phyloP scores from a whole-genome alignment of 64 coral and sea anemone species.

The Dendronephthya gigantea region DNA sequence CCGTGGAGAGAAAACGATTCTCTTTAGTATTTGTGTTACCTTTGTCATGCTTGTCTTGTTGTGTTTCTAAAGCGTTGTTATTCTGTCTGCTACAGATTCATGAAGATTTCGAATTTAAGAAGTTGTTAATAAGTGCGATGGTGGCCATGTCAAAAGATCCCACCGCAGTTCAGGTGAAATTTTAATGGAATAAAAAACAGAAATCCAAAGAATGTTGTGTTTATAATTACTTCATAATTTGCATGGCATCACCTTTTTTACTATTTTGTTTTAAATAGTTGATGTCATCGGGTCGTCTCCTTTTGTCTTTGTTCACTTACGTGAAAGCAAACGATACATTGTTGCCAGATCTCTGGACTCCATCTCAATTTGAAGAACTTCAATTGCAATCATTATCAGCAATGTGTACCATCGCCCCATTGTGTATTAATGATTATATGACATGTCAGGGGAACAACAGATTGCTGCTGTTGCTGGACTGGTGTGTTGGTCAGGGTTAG shows the following conservation, averaged over 20 bases:
- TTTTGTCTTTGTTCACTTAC: conserved; percentile 74
- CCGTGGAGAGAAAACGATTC: no score
- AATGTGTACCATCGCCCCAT: conserved; percentile 57
- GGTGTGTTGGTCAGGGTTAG: conserved; percentile 93
- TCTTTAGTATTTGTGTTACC: no score
- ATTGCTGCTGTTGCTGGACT: conserved; percentile 77
- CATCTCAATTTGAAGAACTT: conserved; percentile 94
- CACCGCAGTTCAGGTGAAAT: conserved; percentile 51
- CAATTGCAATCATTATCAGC: conserved; percentile 64
- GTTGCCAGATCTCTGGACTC: conserved; percentile 58
- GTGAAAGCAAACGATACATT: conserved; percentile 73
- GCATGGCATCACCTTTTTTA: neutral
- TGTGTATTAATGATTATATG: conserved; percentile 97
- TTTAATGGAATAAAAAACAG: neutral
- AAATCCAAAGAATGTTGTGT: neutral
- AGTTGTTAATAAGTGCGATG: conserved; percentile 67
- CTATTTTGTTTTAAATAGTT: conserved; percentile 35
- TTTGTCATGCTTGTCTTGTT: no score
- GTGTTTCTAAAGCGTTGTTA: neutral
- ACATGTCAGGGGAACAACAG: conserved; percentile 93
- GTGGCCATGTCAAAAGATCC: conserved; percentile 59
- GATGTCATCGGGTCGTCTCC: conserved; percentile 61
- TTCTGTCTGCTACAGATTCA: conserved; percentile 32
- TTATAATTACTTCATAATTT: neutral
- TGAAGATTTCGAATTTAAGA: conserved; percentile 97